phyloP scores from a whole-genome alignment of 2,797 vertebrate species.

The Poecilia gillii region DNA sequence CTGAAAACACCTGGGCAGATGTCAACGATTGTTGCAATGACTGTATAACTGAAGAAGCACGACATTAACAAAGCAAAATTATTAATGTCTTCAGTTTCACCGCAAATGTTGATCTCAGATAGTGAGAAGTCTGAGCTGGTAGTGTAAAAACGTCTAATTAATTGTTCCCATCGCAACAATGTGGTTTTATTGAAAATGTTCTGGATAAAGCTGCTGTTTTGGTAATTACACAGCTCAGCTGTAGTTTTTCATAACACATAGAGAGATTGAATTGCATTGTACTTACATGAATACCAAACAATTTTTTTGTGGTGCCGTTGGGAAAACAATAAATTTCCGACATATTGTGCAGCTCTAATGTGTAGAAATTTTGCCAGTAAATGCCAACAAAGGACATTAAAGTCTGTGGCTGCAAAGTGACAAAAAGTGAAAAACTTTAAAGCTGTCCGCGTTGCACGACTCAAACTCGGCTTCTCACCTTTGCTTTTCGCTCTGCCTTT shows the following conservation, averaged over 20 bases:
- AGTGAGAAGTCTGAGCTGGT: neutral
- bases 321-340: neutral
- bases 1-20: neutral
- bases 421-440: neutral
- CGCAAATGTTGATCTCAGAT: neutral
- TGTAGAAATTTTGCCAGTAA: neutral
- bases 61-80: neutral
- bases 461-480: conserved; percentile 66
- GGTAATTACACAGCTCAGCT: neutral
- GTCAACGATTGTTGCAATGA: neutral
- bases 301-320: neutral
- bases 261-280: neutral
- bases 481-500: conserved; percentile 63
- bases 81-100: neutral
- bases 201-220: neutral
- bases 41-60: neutral
- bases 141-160: neutral
- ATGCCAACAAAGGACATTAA: neutral
- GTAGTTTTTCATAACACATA: neutral
- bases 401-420: neutral
- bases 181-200: neutral
- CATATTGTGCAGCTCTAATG: neutral
- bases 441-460: conserved; percentile 24
- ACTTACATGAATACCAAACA: neutral
- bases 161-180: neutral